phyloP scores from a whole-genome alignment of 2,113 vertebrate species.

The Marmota monax region DNA sequence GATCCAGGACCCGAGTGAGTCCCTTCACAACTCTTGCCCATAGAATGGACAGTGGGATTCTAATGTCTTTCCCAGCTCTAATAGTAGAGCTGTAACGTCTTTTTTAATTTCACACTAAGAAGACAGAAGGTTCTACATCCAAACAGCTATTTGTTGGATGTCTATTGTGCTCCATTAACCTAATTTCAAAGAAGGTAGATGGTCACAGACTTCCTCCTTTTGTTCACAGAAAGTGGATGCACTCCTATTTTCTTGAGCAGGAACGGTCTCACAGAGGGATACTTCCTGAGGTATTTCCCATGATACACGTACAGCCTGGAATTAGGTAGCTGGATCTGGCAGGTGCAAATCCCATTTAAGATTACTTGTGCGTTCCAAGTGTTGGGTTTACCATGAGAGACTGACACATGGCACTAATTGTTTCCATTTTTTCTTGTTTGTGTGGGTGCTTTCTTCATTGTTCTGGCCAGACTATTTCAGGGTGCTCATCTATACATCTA shows the following conservation, averaged over 20 bases:
- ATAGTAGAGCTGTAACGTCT: background rate
- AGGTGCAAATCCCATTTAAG: background rate
- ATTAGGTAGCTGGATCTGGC: background rate
- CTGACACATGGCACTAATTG: background rate
- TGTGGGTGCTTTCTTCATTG: background rate
- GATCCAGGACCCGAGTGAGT: background rate
- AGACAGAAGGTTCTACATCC: background rate
- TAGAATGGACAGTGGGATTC: background rate
- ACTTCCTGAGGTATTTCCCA: background rate
- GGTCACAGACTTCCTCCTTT: background rate
- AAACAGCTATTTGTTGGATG: background rate
- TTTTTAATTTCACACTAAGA: background rate
- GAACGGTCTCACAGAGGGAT: background rate
- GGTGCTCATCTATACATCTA: constrained; percentile 44
- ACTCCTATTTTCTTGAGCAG: background rate
- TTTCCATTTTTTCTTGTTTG: constrained; percentile 39
- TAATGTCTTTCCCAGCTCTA: background rate
- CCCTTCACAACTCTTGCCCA: background rate
- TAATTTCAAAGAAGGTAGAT: background rate
- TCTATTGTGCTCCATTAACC: background rate
- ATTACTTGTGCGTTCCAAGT: background rate
- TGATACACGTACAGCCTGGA: background rate
- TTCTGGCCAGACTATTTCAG: constrained; percentile 58
- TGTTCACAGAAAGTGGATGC: background rate
- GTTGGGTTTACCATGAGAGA: constrained; percentile 1